phyloP scores from a whole-genome alignment of 1,140 invertebrate genomes.

The Cryptotermes secundus region DNA sequence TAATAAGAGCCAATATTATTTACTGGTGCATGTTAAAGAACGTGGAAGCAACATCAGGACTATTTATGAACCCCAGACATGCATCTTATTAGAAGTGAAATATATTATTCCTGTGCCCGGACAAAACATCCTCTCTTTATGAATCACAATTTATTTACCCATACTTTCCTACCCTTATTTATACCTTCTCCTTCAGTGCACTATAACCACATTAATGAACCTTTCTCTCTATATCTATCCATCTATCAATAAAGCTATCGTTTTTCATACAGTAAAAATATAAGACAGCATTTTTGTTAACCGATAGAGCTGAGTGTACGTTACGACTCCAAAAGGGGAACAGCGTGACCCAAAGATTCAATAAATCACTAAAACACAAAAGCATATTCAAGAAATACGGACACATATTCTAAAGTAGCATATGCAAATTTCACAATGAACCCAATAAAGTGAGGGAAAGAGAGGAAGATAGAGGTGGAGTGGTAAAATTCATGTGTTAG shows the following conservation, averaged over 20 bases:
- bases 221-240: no score
- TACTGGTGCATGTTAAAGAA: background rate
- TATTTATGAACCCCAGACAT: background rate
- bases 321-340: background rate
- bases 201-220: no score
- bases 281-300: background rate
- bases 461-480: background rate
- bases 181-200: no score
- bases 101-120: background rate
- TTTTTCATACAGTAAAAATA: background rate
- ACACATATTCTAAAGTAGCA: background rate
- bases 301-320: background rate
- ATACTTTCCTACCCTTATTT: no score
- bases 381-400: background rate
- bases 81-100: background rate
- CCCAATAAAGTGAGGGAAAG: background rate
- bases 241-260: no score
- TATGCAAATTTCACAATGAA: background rate
- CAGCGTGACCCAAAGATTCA: background rate
- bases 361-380: background rate
- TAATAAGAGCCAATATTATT: no score
- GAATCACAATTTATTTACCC: no score
- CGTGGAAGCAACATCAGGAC: background rate
- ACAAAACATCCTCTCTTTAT: no score
- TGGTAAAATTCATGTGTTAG: background rate